Evolutionary conservation across 2,113 vertebrate genomes (phyloP).

Genomic region (Dasyurus viverrinus): DNA sequence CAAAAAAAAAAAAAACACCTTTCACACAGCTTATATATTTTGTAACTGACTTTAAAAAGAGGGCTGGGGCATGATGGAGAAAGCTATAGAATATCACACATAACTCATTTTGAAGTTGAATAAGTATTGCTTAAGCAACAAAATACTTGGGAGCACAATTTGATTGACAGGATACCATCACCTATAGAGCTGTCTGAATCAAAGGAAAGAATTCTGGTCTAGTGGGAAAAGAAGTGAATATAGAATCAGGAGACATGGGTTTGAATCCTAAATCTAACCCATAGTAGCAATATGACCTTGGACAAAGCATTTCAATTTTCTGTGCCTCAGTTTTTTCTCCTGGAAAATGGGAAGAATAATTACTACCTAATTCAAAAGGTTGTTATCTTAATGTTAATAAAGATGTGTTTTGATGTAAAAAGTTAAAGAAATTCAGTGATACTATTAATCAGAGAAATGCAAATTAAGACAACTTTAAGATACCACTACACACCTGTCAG

Average conservation of each 20-base stretch:
- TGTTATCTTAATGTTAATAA: not conserved
- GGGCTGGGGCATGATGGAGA: not conserved
- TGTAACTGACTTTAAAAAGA: not conserved
- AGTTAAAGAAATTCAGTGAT: not conserved
- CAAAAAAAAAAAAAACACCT: not conserved
- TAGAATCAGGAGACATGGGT: not conserved
- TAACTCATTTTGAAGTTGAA: not conserved
- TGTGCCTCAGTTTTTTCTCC: not conserved
- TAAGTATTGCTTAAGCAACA: conserved; percentile 20
- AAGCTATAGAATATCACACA: not conserved
- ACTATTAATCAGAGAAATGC: too few relatives aligned
- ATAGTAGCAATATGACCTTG: not conserved
- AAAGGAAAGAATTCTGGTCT: not conserved
- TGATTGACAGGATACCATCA: not conserved
- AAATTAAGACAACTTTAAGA: too few relatives aligned
- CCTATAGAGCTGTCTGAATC: not conserved
- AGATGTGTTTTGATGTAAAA: not conserved
- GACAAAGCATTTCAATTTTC: not conserved
- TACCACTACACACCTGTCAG: too few relatives aligned
- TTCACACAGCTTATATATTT: conserved; percentile 1
- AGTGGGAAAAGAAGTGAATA: not conserved
- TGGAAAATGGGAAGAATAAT: not conserved
- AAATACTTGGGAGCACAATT: not conserved
- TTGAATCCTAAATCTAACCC: not conserved
- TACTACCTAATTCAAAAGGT: not conserved